Evolutionary conservation across 2,113 vertebrate species (phyloP).

Genomic region (Rana temporaria): DNA sequence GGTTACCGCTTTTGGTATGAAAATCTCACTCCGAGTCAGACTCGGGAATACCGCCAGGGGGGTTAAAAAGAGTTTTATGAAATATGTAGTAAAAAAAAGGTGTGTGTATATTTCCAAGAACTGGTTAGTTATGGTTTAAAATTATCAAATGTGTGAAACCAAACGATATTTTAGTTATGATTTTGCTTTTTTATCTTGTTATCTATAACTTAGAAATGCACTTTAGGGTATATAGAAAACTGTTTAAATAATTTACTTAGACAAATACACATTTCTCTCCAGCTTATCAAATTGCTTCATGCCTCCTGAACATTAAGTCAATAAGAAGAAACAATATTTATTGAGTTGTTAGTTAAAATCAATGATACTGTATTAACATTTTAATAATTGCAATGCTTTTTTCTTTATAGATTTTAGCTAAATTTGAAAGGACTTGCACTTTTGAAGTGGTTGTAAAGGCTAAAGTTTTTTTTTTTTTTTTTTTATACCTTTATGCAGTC

Average conservation of each 20-base stretch:
- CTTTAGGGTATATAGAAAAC: neutral
- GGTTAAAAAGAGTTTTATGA: too few relatives aligned
- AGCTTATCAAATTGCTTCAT: neutral
- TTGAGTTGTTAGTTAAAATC: neutral
- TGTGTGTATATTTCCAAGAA: too few relatives aligned
- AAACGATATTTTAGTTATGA: neutral
- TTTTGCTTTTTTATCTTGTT: neutral
- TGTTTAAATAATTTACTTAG: neutral
- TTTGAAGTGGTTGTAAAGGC: too few relatives aligned
- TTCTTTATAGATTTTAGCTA: neutral
- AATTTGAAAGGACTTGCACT: too few relatives aligned
- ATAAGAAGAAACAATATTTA: neutral
- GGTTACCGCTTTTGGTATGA: too few relatives aligned
- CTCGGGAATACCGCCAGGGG: too few relatives aligned
- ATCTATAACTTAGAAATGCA: neutral
- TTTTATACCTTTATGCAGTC: too few relatives aligned
- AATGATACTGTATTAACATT: neutral
- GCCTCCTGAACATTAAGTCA: neutral
- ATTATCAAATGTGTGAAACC: too few relatives aligned
- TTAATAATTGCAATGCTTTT: neutral
- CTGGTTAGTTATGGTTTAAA: too few relatives aligned
- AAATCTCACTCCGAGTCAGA: too few relatives aligned
- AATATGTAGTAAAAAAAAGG: too few relatives aligned
- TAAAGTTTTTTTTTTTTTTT: too few relatives aligned
- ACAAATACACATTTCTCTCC: neutral